Base-by-base conservation (phyloP, 2,888 invertebrate species). In the Villa cingulata region DNA sequence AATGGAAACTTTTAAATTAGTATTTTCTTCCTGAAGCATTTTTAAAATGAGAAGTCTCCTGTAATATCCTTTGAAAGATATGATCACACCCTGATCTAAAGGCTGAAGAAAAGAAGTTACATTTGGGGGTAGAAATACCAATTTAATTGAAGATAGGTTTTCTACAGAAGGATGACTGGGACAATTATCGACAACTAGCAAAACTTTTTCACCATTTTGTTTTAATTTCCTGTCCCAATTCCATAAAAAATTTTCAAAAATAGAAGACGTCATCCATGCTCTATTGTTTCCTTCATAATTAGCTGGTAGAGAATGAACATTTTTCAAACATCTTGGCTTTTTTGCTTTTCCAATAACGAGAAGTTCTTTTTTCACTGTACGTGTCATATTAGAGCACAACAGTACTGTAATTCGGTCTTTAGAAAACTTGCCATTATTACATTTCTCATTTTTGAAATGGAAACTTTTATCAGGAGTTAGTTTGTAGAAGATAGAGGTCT, bases 181-280 rank as follows among this genome's bases (percentile, higher is more conserved):
- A 27, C 27, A 27, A 27, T 27, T 27, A 27, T 27, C 27, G 2
- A 27, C 27, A 27, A 27, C 27, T 27, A 27, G 27, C 27, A 27
- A 27, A 27, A 27, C 27, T 16, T 37, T 37, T 37, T 17, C 10
- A 37, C 37, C 12, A 10, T 37, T 37, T 37, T 7, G 6, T 37
- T 17, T 37, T 37, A 37, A 37, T 16, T 37, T 16, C 5, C 16
- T 16, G 16, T 12, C 37, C 2, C 2, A 37, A 9, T 37, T 37
- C n/a, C 16, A n/a, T 37, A 37, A 37, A 37, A 23, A 36, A 32
- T 46, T 41, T 27, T 41, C 36, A 23, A 41, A 46, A 15, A 46
- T 41, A n/a, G 16, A 48, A 16, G 52, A 52, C 43, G 60, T 66
- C 63, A 68, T 65, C 64, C 63, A 64, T 18, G 62, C 57, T 48